These are phyloP conservation scores for Congeria kusceri DNA, from an alignment of 2,888 invertebrate species.

Conservation along the genomic window DNA sequence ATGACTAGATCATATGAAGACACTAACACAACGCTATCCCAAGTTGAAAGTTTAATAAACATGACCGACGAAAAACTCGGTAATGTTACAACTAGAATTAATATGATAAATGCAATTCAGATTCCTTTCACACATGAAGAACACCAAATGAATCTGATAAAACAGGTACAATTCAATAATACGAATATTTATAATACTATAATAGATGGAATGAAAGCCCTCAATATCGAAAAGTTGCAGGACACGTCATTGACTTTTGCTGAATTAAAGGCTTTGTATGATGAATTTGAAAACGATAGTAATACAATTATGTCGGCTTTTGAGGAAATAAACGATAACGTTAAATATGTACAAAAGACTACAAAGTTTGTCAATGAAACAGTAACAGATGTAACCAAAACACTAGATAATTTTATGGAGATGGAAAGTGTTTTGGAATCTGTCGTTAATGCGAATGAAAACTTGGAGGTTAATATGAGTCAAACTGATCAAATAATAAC, in stretches of 20 bases:
- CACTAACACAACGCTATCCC: slow-evolving; percentile 1
- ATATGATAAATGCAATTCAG: not conserved
- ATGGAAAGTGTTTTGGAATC: slow-evolving; percentile 27
- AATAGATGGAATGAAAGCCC: not conserved
- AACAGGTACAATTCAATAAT: too few relatives aligned
- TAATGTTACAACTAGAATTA: not conserved
- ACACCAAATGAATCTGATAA: too few relatives aligned
- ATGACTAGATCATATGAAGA: slow-evolving; percentile 12
- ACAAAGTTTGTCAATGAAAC: not conserved
- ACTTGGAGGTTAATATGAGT: slow-evolving; percentile 8
- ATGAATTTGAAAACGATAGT: not conserved
- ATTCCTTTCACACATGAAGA: not conserved
- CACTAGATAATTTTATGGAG: slow-evolving; percentile 23
- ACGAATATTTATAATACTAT: too few relatives aligned
- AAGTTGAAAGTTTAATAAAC: not conserved
- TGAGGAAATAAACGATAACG: not conserved
- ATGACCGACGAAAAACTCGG: not conserved
- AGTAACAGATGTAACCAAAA: slow-evolving; percentile 15
- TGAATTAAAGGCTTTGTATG: not conserved
- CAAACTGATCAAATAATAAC: not conserved
- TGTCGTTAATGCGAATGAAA: slow-evolving; percentile 26
- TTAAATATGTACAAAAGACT: not conserved
- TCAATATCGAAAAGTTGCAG: not conserved
- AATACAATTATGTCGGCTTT: not conserved
- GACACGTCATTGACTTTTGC: not conserved